Base-by-base conservation (phyloP, 2,888 invertebrate genomes). In the Camptogramma bilineatum region DNA sequence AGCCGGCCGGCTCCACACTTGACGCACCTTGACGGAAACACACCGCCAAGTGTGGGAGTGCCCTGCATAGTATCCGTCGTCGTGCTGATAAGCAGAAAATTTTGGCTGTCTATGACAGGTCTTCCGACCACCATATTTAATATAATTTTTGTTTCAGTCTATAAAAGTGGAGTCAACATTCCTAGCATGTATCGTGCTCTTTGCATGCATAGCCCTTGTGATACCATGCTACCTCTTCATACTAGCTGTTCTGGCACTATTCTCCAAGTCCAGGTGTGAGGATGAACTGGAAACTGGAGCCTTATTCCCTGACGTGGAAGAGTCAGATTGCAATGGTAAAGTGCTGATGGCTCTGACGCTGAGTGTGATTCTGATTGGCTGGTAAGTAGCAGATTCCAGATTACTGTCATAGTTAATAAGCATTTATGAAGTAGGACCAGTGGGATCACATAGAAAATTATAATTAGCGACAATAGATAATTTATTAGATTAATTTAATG, bases 131-230 rank as follows among this genome's bases (percentile, higher is more conserved):
- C n/a, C n/a, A n/a, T n/a, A n/a, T n/a, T n/a, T n/a, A n/a, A 8
- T 31, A 1, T 31, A 8, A 31, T 16, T 44, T 62, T 46, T 57
- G 9, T 71, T 70, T 47, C 91, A 96, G 96, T 95, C 95, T 53
- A 92, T 96, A 76, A 95, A 95, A 87, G 93, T 96, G 79, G 96
- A 96, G 82, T 95, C 95, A 13, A 95, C 95, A 46, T 96, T 96
- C 81, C 90, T 96, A 65, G 94, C 93, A 16, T 90, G 95, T 74
- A 93, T 96, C 79, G 94, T 94, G 68, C 83, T 95, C 51, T 95
- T 95, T 73, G 91, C 94, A 54, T 91, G 95, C 76, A 88, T 96
- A 71, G 95, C 96, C 31, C 88, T 96, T 72, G 92, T 95, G 64
- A 94, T 96, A 75, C 94, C 96, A 53, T 90, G 94, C 57, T 92